Percentiles rank a stretch among this genome's conserved stretches.
Conservation (phyloP, 1,140 invertebrate genomes). For the Calliopsis andreniformis region DNA sequence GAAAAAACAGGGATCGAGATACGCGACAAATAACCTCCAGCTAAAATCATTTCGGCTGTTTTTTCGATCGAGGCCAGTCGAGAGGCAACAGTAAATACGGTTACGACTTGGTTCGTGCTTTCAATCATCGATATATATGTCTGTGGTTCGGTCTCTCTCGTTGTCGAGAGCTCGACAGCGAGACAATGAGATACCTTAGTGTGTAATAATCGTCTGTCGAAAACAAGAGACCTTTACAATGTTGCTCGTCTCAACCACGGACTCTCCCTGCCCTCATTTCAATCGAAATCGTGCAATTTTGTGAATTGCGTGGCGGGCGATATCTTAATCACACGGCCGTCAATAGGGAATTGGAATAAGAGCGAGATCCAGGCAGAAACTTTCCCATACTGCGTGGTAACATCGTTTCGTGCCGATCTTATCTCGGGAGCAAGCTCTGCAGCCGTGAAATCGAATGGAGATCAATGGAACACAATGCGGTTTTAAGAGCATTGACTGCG, state of each 20-base stretch:
- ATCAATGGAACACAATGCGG: slow-evolving; percentile 44
- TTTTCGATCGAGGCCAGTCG: neutral
- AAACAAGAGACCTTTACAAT: neutral
- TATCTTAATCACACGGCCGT: slow-evolving; percentile 41
- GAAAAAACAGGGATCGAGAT: neutral
- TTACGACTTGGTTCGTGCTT: slow-evolving; percentile 52
- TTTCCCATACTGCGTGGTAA: slow-evolving; percentile 25
- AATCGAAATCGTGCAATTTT: slow-evolving; percentile 11
- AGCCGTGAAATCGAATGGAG: slow-evolving; percentile 44
- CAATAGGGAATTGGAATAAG: slow-evolving; percentile 26
- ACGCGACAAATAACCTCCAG: slow-evolving; percentile 30
- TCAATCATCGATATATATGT: slow-evolving; percentile 55
- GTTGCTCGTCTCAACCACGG: too few species aligned
- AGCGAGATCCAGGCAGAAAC: neutral
- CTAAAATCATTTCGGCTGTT: slow-evolving; percentile 19
- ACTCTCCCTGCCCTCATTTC: neutral
- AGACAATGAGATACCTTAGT: neutral
- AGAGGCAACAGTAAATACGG: slow-evolving; percentile 42
- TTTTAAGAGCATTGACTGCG: slow-evolving; percentile 27
- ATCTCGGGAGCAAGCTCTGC: slow-evolving; percentile 33
- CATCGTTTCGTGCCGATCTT: slow-evolving; percentile 29
- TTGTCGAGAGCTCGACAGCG: slow-evolving; percentile 19
- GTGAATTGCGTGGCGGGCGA: slow-evolving; percentile 6
- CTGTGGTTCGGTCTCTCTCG: neutral
- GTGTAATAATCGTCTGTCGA: neutral